Percentiles rank a stretch among this genome's conserved stretches.
phyloP scores from a whole-genome alignment of 2,113 vertebrate species.

The Agapornis roseicollis region DNA sequence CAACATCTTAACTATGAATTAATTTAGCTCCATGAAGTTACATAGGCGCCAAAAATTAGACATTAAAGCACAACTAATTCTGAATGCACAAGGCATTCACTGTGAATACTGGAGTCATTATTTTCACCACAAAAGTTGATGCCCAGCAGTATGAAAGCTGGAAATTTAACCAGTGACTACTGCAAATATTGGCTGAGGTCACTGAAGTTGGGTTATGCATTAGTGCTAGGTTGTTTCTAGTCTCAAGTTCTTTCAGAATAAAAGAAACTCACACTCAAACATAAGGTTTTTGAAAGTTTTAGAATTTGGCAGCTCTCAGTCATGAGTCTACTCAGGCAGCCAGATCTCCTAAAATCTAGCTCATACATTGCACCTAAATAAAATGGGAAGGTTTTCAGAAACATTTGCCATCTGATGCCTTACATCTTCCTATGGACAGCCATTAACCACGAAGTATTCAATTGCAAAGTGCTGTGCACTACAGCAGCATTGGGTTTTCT shows the following conservation, averaged over 20 bases:
- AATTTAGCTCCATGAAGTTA: neutral
- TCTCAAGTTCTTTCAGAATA: neutral
- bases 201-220: accelerated
- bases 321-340: neutral
- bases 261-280: neutral
- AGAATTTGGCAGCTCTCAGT: neutral
- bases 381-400: neutral
- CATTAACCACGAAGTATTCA: neutral
- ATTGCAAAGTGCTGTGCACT: neutral
- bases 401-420: accelerated
- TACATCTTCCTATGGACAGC: neutral
- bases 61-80: neutral
- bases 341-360: neutral
- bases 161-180: accelerated
- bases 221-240: accelerated
- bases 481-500: neutral
- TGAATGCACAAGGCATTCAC: neutral
- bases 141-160: neutral
- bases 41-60: neutral
- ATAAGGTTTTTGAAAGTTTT: neutral
- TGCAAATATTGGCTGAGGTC: too few species aligned
- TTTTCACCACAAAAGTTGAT: neutral
- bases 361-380: neutral
- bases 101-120: neutral
- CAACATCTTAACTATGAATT: neutral